Evolutionary conservation across 2,797 vertebrate genomes (phyloP), one percentile per base, ranked within the genome.

Genomic region (Gymnodraco acuticeps): DNA sequence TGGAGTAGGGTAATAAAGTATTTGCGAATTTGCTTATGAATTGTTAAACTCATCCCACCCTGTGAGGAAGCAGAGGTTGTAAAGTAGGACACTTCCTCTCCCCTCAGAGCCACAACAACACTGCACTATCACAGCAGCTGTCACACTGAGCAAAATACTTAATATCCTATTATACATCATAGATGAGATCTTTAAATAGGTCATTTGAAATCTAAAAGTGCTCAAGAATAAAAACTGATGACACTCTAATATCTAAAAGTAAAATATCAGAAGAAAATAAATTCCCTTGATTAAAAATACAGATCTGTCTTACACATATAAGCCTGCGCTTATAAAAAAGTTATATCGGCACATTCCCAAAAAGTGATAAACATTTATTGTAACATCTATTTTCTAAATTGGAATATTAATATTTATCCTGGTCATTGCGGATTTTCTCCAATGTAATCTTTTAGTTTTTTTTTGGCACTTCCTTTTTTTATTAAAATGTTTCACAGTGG

Each of bases 11-110:
- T 52, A 6, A 56, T 62, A 27, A 56, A 70, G 75, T 56, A 14
- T 20, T 50, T 61, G 66, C 68, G 51, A 75, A 83, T 53, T 64
- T 63, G 20, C 43, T 80, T 27, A 81, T 89, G 72, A 89, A 88
- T 89, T 70, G 77, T 85, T 88, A 85, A 91, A 79, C 0, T 7
- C 5, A 12, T 60, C 59, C 76, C 76, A 3, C 73, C 68, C 76
- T 64, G 9, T 16, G 78, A 80, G 54, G 77, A 62, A 85, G 79
- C 77, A 41, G 80, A 80, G 84, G 86, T 78, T 75, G 64, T 82
- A 82, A 92, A 93, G 81, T 89, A 88, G 91, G 89, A 88, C 89
- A 87, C 72, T 41, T 91, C 83, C 64, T 66, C 72, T 87, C 77
- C 75, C 82, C 70, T 76, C 73, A 70, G 84, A 85, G 85, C 69